Evolutionary conservation across 2,797 vertebrate genomes (phyloP), one percentile per base, ranked within the genome.

Genomic region (Microcaecilia unicolor): DNA sequence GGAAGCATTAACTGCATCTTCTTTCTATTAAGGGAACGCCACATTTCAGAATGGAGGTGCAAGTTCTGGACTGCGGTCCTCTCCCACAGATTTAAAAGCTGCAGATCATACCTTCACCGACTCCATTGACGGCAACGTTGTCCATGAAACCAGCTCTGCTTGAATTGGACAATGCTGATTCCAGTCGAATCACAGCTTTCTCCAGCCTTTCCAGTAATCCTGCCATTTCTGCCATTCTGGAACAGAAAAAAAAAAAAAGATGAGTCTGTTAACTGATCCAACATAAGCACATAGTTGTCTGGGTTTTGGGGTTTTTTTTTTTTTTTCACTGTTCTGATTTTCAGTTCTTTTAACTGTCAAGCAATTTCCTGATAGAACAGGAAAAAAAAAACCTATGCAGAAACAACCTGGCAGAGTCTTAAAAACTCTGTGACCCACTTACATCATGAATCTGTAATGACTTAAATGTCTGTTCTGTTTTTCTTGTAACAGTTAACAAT

Each of bases 191-290:
- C 43, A 98, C 90, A 1, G 89, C 92, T 13, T 67, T 80, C 62
- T 98, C 94, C 74, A 98, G 67, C 12, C 95, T 89, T 47, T 91
- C 85, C 72, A 97, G 72, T 56, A 98, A 76, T 18, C 57, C 81
- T 46, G 90, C 85, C 76, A 81, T 50, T 19, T 80, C 74, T 26
- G 78, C 74, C 84, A 86, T 87, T 56, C 78, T 81, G 41, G 35
- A 68, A 61, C 35, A n/a, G n/a, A n/a, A n/a, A n/a, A 12, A 44
- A 36, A 37, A 0, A 18, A 24, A n/a, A n/a, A n/a, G n/a, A 47
- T n/a, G 39, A 34, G 10, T 18, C 3, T 5, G 31, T 67, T 25
- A 65, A 11, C 34, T 2, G 1, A 10, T 27, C 32, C 9, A 15
- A 26, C 12, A 21, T 16, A 37, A 34, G 10, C 12, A 25, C 3